Percentiles rank a stretch among this genome's conserved stretches.
These are phyloP conservation scores for Pterostichus niger DNA, from an alignment of 2,888 invertebrate genomes.

Conservation along the genomic window DNA sequence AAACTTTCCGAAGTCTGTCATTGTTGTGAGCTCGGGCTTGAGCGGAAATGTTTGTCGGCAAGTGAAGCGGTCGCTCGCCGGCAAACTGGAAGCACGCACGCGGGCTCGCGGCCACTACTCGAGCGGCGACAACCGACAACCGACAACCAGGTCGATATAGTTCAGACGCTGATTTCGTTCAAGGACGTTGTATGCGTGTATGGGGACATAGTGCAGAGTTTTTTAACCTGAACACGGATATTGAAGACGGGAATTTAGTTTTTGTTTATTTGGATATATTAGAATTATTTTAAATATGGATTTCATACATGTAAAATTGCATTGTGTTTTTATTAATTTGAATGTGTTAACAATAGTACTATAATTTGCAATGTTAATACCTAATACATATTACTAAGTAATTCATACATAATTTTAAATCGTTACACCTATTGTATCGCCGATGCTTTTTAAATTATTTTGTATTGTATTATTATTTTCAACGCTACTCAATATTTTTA, in stretches of 20 bases:
- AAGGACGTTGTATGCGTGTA: slow-evolving; percentile 37
- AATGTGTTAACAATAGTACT: no score
- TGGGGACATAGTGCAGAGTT: neutral
- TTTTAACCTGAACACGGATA: slow-evolving; percentile 8
- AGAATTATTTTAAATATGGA: neutral
- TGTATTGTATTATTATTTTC: no score
- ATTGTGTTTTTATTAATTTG: no score
- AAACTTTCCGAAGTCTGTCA: slow-evolving; percentile 47
- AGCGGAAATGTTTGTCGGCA: slow-evolving; percentile 63
- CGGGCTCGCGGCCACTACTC: slow-evolving; percentile 10
- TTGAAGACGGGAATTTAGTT: slow-evolving; percentile 1
- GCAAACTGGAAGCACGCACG: slow-evolving; percentile 41
- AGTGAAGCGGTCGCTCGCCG: slow-evolving; percentile 62
- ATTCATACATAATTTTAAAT: no score
- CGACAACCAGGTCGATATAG: slow-evolving; percentile 57
- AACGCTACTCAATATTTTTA: no score
- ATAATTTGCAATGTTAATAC: no score
- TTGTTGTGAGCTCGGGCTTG: slow-evolving; percentile 54
- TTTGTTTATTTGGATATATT: neutral
- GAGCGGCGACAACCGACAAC: neutral
- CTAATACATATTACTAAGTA: no score
- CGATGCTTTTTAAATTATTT: no score
- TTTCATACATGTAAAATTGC: no score
- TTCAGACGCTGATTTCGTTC: slow-evolving; percentile 23
- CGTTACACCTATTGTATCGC: no score